Conservation (phyloP, 2,888 invertebrate genomes). For the Rotaria socialis region DNA sequence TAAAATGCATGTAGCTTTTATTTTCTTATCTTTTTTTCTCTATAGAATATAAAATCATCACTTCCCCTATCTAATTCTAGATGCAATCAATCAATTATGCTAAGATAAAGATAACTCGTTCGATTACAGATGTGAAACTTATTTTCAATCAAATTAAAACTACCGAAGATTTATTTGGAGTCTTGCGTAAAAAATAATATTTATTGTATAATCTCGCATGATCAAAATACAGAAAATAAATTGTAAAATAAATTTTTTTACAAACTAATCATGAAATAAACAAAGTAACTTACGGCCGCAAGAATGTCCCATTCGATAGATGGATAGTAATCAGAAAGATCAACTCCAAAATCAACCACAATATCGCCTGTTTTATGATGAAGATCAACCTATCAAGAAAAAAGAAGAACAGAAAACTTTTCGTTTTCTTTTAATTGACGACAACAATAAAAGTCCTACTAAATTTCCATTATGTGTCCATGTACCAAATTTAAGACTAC, state of each 20-base stretch:
- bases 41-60: no score
- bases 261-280: no score
- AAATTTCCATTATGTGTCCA: constrained; percentile 68
- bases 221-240: neutral
- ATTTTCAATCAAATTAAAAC: neutral
- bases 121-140: neutral
- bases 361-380: constrained; percentile 55
- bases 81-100: no score
- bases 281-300: constrained; percentile 65
- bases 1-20: no score
- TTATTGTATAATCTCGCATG: neutral
- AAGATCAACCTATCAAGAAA: constrained; percentile 53
- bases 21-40: no score
- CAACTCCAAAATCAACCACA: constrained; percentile 69
- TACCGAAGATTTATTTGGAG: neutral
- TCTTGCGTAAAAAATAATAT: neutral
- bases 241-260: no score
- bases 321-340: constrained; percentile 92
- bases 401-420: neutral
- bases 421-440: constrained; percentile 39
- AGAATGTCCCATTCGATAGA: constrained; percentile 98
- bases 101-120: no score
- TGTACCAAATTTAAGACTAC: constrained; percentile 85
- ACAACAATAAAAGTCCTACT: constrained; percentile 49
- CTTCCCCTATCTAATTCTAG: no score